Percentiles rank a stretch among this genome's conserved stretches.
phyloP scores from a whole-genome alignment of 2,888 invertebrate genomes.

The Coelogynopora nodosa region DNA sequence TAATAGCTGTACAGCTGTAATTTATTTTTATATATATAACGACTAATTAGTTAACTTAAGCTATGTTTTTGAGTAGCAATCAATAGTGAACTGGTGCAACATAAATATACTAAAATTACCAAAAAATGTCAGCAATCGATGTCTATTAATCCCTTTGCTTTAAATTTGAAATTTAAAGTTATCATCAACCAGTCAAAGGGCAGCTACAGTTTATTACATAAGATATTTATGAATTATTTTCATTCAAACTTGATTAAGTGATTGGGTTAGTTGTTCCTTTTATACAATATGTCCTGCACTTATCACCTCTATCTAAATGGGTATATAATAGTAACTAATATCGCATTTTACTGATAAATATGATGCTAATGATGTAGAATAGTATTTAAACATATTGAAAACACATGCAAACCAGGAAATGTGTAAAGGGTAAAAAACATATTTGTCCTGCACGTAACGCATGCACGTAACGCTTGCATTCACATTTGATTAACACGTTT shows the following conservation, averaged over 20 bases:
- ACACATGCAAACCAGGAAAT: background rate
- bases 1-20: background rate
- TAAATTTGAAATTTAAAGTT: background rate
- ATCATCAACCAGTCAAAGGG: background rate
- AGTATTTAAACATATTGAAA: slow-evolving; percentile 5
- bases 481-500: background rate
- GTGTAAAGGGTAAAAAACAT: background rate
- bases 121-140: background rate
- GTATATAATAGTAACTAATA: slow-evolving; percentile 23
- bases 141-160: background rate
- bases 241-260: slow-evolving; percentile 1
- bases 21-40: background rate
- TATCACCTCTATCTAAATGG: background rate
- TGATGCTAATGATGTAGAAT: slow-evolving; percentile 7
- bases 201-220: background rate
- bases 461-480: slow-evolving; percentile 3
- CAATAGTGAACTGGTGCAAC: background rate
- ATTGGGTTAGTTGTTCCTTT: background rate
- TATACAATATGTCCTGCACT: background rate
- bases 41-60: background rate
- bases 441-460: background rate
- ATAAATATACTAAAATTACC: background rate
- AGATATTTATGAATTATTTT: background rate
- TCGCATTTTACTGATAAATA: slow-evolving; percentile 5
- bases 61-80: background rate